Base-by-base conservation (phyloP, 1,140 invertebrate genomes). In the Drosophila takahashii region DNA sequence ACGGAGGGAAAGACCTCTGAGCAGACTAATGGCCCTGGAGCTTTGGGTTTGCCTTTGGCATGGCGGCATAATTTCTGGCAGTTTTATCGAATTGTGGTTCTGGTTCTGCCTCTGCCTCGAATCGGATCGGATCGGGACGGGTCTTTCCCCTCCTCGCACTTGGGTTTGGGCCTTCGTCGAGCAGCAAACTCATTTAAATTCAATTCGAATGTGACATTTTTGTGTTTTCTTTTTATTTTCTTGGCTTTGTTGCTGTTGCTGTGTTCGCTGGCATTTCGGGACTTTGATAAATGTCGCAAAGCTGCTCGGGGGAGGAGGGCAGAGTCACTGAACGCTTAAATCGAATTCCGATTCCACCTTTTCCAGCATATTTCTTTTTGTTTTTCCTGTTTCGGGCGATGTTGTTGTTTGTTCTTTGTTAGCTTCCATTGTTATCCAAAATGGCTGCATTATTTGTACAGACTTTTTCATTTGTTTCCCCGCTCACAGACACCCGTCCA, bases 381-480 rank as follows among this genome's bases (percentile, higher is more conserved):
- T 64, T 65, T 62, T 69, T 67, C 61, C 47, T 69, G 41, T 50
- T 84, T 27, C 13, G 39, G 22, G 16, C 57, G 56, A 59, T 73
- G 61, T 79, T 81, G 67, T 54, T 67, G 60, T 62, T 50, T 83
- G 71, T 79, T 69, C 77, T 87, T 87, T 84, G 79, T 90, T 80
- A 77, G 75, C 64, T 69, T 80, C 85, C 77, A 89, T 84, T 89
- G 64, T 80, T 90, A 80, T 80, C 73, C 84, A 89, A 89, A 89
- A 89, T 90, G 84, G 85, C 84, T 84, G 84, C 77, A 90, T 90
- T 89, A 85, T 89, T 90, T 89, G 84, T 89, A 90, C 85, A 71
- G 62, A 71, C 69, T 74, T 77, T 77, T 87, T 83, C 58, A 57
- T 75, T 65, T 62, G 51, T 53, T 60, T 78, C 60, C 58, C 29